These are phyloP conservation scores for Morpho achilles DNA, from an alignment of 2,888 invertebrate species.

Conservation along the genomic window DNA sequence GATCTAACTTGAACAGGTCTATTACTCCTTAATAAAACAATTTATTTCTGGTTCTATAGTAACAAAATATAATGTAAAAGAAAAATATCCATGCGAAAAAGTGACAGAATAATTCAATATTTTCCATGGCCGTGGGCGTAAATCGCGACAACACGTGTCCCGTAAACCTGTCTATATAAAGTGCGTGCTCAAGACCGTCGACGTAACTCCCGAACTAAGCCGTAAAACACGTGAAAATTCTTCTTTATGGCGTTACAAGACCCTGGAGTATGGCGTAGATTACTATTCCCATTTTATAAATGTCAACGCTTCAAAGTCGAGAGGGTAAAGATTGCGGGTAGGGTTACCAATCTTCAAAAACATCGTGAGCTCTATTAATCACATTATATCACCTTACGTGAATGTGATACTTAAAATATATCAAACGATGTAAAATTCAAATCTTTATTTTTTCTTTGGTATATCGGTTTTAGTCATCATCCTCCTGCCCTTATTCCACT, in stretches of 20 bases:
- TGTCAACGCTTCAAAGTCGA: constrained; percentile 48
- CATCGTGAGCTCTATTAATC: too few species aligned
- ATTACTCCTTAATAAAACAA: too few species aligned
- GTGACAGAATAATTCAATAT: background rate
- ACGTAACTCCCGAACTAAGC: constrained; percentile 49
- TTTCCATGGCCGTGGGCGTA: constrained; percentile 22
- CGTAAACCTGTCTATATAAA: constrained; percentile 34
- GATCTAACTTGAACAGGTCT: too few species aligned
- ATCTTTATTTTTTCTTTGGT: too few species aligned
- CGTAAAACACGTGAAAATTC: constrained; percentile 61
- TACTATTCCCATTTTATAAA: constrained; percentile 60
- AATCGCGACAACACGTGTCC: constrained; percentile 31
- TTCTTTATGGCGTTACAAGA: constrained; percentile 56
- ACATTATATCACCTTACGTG: too few species aligned
- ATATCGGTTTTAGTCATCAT: too few species aligned
- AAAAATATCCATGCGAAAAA: background rate
- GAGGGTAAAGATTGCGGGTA: constrained; percentile 29
- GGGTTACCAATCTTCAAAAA: background rate
- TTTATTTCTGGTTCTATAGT: too few species aligned
- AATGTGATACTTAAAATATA: too few species aligned
- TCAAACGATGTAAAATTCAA: background rate
- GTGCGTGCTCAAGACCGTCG: constrained; percentile 31
- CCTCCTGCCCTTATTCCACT: too few species aligned
- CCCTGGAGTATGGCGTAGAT: constrained; percentile 31
- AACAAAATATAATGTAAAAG: too few species aligned